Percentiles rank a stretch among this genome's conserved stretches.
Conservation (phyloP, 1,140 invertebrate genomes). For the Nylanderia fulva region DNA sequence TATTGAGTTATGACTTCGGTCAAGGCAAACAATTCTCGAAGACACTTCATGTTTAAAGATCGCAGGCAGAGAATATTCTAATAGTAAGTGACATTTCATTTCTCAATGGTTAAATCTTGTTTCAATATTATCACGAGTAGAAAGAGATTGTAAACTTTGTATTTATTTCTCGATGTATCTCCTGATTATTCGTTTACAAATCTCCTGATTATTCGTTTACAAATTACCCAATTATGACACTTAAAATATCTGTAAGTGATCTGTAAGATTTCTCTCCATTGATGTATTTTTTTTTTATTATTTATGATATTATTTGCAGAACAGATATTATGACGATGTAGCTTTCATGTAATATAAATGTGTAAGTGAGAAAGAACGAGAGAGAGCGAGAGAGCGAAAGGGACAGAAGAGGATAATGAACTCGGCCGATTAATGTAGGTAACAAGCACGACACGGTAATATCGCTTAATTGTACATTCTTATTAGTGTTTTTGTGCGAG, state of each 20-base stretch:
- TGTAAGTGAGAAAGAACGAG: no score
- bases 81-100: not conserved
- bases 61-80: not conserved
- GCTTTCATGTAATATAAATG: not conserved
- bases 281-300: not conserved
- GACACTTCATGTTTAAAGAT: conserved; percentile 7
- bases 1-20: conserved; percentile 10
- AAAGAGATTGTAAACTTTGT: not conserved
- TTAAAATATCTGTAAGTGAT: not conserved
- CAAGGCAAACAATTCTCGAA: not conserved
- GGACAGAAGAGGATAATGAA: conserved; percentile 61
- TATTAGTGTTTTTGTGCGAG: conserved; percentile 52
- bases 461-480: conserved; percentile 60
- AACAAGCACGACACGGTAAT: conserved; percentile 61
- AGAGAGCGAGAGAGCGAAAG: conserved; percentile 30
- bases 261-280: not conserved
- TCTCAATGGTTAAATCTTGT: not conserved
- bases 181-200: conserved; percentile 15
- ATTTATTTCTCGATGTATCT: not conserved
- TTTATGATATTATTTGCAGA: conserved; percentile 7
- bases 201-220: conserved; percentile 5
- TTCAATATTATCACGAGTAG: not conserved
- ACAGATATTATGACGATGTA: not conserved
- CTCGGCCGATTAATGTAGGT: conserved; percentile 65
- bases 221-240: conserved; percentile 12